Base-by-base conservation (phyloP, 2,113 vertebrate genomes). In the Bufo bufo region DNA sequence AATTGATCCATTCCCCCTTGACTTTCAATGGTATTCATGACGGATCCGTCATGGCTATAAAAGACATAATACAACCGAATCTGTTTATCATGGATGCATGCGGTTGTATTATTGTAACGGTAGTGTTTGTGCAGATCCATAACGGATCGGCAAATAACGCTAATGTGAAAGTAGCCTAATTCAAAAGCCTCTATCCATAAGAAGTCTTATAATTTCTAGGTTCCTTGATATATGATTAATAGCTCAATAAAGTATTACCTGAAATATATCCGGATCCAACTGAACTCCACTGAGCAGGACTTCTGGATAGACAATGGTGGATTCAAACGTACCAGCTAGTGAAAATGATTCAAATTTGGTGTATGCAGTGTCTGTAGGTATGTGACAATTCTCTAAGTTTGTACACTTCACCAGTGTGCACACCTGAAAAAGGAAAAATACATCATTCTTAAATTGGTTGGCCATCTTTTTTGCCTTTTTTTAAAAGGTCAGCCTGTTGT, bases 341-440 rank as follows among this genome's bases (percentile, higher is more conserved):
- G 94, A 95, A 89, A 95, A 93, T 85, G 43, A 91, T 14, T 94
- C 91, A 92, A 95, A 96, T 54, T 33, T 84, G 75, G 94, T 95
- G 20, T 91, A 86, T 6, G 94, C 94, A 0, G 0, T 91, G 58
- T 93, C 92, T 3, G 90, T 80, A 0, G 93, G 72, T 19, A 90
- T 50, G 4, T 93, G 93, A 0, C 94, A 95, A 0, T 90, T 91
- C 2, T 65, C 52, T 33, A 89, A 43, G 3, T 80, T 93, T 0
- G 7, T 86, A 65, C 94, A 95, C 23, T 94, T 95, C 16, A 96
- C 74, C 78, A 95, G 80, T 0, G 89, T 95, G 74, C 94, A 95
- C 59, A 95, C 58, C 95, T 94, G 89, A 0, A 0, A 20, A 33
- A 61, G 49, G 59, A 69, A 12, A 72, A 16, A 65, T n/a, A n/a